These are phyloP conservation scores for Eupristina koningsbergeri DNA, from an alignment of 1,140 invertebrate genomes.

Conservation along the genomic window DNA sequence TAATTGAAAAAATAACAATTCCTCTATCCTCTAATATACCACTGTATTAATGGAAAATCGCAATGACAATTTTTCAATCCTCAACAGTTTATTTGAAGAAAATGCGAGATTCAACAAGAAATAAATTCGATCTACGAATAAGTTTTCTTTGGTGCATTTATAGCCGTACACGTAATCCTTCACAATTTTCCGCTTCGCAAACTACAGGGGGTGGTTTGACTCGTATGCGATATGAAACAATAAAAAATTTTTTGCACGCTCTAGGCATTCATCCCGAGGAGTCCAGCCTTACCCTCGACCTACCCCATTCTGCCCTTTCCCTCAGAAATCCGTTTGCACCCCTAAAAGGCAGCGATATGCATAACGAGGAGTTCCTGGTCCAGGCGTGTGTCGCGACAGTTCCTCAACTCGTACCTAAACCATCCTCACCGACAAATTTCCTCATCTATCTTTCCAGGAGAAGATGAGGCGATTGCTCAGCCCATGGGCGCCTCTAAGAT, in stretches of 20 bases:
- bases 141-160: background rate
- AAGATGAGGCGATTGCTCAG: slow-evolving; percentile 71
- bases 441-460: slow-evolving; percentile 72
- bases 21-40: no score
- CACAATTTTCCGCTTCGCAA: slow-evolving; percentile 2
- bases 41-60: no score
- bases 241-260: slow-evolving; percentile 23
- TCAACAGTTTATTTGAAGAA: background rate
- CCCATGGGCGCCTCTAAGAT: slow-evolving; percentile 55
- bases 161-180: background rate
- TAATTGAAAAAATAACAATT: no score
- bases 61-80: background rate
- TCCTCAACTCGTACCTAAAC: slow-evolving; percentile 69
- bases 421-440: slow-evolving; percentile 72
- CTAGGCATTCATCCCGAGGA: background rate
- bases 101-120: background rate
- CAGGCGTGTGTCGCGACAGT: slow-evolving; percentile 53
- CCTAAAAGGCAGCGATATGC: no score
- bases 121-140: background rate
- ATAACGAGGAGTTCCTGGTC: slow-evolving; percentile 27
- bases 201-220: background rate
- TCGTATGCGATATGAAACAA: background rate
- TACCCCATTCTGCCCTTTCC: background rate
- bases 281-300: background rate
- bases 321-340: no score